phyloP scores from a whole-genome alignment of 2,888 invertebrate species.

The Imbricaverruca yamaguchii region DNA sequence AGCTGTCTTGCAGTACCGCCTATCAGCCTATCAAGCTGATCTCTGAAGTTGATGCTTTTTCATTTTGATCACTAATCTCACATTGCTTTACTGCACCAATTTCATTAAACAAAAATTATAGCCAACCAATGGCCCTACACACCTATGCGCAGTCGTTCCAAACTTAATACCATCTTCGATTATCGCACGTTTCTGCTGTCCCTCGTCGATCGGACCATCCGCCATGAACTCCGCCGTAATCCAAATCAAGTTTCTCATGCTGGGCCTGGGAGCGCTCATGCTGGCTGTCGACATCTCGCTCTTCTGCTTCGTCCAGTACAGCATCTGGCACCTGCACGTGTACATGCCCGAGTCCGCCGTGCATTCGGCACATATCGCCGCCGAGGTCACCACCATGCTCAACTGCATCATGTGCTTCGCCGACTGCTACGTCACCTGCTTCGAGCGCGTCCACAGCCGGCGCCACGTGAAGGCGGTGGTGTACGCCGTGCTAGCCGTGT shows the following conservation, averaged over 20 bases:
- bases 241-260: neutral
- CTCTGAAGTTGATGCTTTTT: too few species aligned
- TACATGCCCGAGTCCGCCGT: neutral
- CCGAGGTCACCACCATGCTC: slow-evolving; percentile 1
- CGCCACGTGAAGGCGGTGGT: neutral
- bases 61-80: too few species aligned
- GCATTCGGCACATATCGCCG: neutral
- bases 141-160: too few species aligned
- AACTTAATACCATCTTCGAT: too few species aligned
- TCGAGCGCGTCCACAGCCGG: neutral
- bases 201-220: too few species aligned
- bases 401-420: slow-evolving; percentile 16
- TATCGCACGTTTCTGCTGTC: too few species aligned
- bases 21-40: too few species aligned
- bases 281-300: neutral
- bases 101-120: too few species aligned
- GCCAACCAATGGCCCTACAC: too few species aligned
- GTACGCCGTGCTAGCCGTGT: neutral
- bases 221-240: neutral
- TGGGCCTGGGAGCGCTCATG: neutral
- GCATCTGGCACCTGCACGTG: neutral
- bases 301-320: slow-evolving; percentile 15
- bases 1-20: too few species aligned
- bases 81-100: too few species aligned
- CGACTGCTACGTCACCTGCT: slow-evolving; percentile 15